These are phyloP conservation scores for Corydoras maculifer DNA, from an alignment of 2,113 vertebrate genomes.

Conservation along the genomic window DNA sequence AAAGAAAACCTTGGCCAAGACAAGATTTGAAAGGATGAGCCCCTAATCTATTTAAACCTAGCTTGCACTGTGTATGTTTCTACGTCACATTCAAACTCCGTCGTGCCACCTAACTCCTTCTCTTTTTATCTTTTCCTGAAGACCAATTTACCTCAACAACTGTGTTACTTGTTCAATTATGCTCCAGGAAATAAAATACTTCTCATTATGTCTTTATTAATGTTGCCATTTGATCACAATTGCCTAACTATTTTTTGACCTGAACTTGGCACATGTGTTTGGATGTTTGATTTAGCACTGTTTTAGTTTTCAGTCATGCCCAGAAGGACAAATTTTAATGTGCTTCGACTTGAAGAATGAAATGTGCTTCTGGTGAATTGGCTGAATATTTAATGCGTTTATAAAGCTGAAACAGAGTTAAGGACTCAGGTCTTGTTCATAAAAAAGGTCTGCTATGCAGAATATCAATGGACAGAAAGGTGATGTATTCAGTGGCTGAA, in stretches of 20 bases:
- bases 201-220: background rate
- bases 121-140: conserved; percentile 19
- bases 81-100: conserved; percentile 30
- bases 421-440: conserved; percentile 56
- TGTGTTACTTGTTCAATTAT: no score
- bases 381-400: conserved; percentile 65
- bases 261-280: background rate
- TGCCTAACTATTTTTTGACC: background rate
- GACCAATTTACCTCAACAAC: background rate
- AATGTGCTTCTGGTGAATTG: conserved; percentile 49
- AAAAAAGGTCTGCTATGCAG: conserved; percentile 35
- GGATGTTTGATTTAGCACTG: background rate
- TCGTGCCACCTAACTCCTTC: conserved; percentile 16
- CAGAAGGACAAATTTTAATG: background rate
- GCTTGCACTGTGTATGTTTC: conserved; percentile 59
- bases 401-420: conserved; percentile 63
- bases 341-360: conserved; percentile 14
- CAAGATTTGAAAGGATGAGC: conserved; percentile 63
- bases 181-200: conserved; percentile 13
- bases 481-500: conserved; percentile 60
- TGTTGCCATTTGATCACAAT: background rate
- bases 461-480: conserved; percentile 52
- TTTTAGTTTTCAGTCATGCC: conserved; percentile 4
- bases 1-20: conserved; percentile 46
- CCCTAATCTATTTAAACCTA: conserved; percentile 68